Percentiles rank a stretch among this genome's conserved stretches.
Evolutionary conservation across 2,888 invertebrate species (phyloP).

Genomic region (Drosophila basisetae): DNA sequence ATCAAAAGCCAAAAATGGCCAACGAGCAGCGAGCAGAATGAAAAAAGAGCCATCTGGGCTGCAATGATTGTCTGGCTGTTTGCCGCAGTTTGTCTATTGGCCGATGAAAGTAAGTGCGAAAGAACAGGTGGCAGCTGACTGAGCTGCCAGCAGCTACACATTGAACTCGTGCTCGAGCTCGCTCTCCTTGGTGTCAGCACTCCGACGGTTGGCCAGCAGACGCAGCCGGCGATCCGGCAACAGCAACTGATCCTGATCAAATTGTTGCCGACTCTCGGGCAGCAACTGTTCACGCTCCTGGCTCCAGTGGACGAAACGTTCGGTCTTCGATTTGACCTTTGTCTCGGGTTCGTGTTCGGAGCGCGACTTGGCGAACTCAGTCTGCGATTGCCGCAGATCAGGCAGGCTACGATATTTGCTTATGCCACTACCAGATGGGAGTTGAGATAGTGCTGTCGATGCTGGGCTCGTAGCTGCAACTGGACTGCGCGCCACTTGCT

Average conservation of each 20-base stretch:
- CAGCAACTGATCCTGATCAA: conserved; percentile 28
- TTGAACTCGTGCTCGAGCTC: conserved; percentile 38
- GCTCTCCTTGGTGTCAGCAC: background rate
- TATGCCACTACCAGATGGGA: conserved; percentile 9
- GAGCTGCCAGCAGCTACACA: conserved; percentile 36
- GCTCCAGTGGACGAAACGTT: conserved; percentile 50
- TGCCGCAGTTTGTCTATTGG: conserved; percentile 38
- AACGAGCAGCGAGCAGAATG: conserved; percentile 9
- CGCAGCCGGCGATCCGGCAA: conserved; percentile 32
- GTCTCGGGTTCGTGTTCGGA: conserved; percentile 13
- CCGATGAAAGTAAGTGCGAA: conserved; percentile 10
- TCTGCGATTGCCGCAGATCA: conserved; percentile 16
- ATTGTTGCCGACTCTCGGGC: background rate
- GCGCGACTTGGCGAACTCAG: background rate
- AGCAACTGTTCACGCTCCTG: conserved; percentile 11
- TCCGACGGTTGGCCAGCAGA: conserved; percentile 6
- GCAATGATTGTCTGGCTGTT: conserved; percentile 49
- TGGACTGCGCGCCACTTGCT: background rate
- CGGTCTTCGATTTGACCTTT: background rate
- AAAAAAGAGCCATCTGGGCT: conserved; percentile 20
- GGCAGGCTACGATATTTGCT: conserved; percentile 44
- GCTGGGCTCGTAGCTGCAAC: background rate
- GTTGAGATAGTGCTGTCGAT: background rate
- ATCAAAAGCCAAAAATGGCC: conserved; percentile 54
- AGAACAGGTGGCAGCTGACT: background rate